phyloP scores from a whole-genome alignment of 2,113 vertebrate species.

The Chionis minor region DNA sequence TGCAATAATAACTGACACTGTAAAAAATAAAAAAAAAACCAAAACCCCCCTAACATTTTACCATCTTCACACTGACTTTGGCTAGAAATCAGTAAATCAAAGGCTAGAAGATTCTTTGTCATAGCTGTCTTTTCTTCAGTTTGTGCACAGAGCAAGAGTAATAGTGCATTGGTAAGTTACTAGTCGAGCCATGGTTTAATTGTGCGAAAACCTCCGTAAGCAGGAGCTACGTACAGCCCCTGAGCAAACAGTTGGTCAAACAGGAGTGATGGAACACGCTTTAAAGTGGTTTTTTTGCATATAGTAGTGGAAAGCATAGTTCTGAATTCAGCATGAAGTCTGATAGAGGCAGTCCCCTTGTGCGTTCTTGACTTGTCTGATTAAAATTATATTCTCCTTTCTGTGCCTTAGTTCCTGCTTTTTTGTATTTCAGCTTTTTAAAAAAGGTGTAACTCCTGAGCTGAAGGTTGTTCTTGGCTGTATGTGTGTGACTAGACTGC shows the following conservation, averaged over 20 bases:
- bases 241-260: not conserved
- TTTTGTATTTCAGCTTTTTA: not conserved
- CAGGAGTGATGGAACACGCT: not conserved
- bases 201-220: not conserved
- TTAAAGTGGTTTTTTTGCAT: not conserved
- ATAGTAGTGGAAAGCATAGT: not conserved
- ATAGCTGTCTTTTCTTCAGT: not conserved
- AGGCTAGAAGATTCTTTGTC: not conserved
- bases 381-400: not conserved
- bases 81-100: not conserved
- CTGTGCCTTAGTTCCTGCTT: not conserved
- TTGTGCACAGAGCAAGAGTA: not conserved
- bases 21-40: not conserved
- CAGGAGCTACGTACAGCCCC: not conserved
- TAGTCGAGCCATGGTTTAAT: not conserved
- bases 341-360: not conserved
- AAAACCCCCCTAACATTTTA: not conserved
- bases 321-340: not conserved
- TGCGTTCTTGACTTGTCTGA: not conserved
- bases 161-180: not conserved
- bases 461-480: not conserved
- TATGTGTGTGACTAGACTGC: accelerated
- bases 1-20: not conserved
- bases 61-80: not conserved
- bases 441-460: accelerated